Conservation (phyloP, 1,140 invertebrate genomes). For the Diorhabda elongata region DNA sequence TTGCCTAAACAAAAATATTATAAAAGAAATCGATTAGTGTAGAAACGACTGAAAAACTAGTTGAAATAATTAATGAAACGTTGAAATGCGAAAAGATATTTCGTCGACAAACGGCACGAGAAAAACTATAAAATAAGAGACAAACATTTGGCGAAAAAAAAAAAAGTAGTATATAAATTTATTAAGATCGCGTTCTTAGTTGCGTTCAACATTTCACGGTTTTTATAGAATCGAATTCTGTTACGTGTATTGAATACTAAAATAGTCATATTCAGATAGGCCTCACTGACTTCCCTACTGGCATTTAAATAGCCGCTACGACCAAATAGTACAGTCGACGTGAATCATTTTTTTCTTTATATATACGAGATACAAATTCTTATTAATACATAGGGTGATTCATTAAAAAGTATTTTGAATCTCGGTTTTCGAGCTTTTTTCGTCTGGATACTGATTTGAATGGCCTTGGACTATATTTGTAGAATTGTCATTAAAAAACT, state of each 20-base stretch:
- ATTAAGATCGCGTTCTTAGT: slow-evolving; percentile 18
- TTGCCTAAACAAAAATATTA: too few species aligned
- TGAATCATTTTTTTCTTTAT: too few species aligned
- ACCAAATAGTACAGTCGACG: too few species aligned
- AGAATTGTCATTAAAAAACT: too few species aligned
- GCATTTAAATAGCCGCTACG: slow-evolving; percentile 33
- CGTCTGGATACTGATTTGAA: too few species aligned
- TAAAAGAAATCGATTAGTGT: too few species aligned
- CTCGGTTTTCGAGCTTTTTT: too few species aligned
- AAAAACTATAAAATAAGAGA: slow-evolving; percentile 9
- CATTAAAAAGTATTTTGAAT: too few species aligned
- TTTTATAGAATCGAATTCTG: slow-evolving; percentile 32
- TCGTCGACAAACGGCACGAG: not conserved
- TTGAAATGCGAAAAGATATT: slow-evolving; percentile 15
- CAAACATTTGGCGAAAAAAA: slow-evolving; percentile 16
- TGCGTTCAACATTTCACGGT: slow-evolving; percentile 21
- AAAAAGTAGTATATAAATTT: slow-evolving; percentile 5
- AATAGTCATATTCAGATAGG: slow-evolving; percentile 39
- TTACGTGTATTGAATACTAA: slow-evolving; percentile 34
- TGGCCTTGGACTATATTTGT: too few species aligned
- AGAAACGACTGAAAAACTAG: too few species aligned
- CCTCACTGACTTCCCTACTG: slow-evolving; percentile 27
- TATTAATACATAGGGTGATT: too few species aligned
- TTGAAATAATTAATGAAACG: not conserved
- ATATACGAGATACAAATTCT: too few species aligned